Evolutionary conservation across 2,888 invertebrate species (phyloP).

Genomic region (Ichneumoninae sp.): DNA sequence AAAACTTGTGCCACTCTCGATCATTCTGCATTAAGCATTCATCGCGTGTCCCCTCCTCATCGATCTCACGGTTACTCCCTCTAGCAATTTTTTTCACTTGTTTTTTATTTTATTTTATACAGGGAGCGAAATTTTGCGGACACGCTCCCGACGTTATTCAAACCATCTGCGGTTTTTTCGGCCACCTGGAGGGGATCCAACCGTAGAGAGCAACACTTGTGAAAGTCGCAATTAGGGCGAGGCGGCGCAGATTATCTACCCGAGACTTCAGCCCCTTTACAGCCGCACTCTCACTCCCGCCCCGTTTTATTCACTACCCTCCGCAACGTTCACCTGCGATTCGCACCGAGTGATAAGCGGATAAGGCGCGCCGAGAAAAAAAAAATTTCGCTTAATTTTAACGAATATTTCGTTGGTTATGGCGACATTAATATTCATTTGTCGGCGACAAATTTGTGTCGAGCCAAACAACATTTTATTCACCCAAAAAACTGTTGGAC

Average conservation of each 20-base stretch:
- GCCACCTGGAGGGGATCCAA: slow-evolving; percentile 33
- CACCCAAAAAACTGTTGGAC: background rate
- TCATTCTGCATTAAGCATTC: background rate
- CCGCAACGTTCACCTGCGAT: slow-evolving; percentile 42
- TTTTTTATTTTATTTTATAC: background rate
- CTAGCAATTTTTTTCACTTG: background rate
- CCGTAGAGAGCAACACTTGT: background rate
- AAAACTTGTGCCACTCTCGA: background rate
- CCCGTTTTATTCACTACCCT: background rate
- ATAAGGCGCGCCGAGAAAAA: background rate
- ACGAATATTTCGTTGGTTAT: background rate
- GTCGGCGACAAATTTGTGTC: background rate
- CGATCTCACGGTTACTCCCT: background rate
- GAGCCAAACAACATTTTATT: background rate
- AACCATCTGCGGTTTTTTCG: slow-evolving; percentile 27
- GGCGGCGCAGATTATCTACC: background rate
- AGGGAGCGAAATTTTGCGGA: background rate
- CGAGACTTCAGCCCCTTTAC: background rate
- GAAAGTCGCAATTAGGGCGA: background rate
- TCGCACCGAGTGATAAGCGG: slow-evolving; percentile 32
- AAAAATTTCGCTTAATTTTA: background rate
- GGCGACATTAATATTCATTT: background rate
- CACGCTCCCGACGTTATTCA: slow-evolving; percentile 1
- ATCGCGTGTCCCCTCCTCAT: background rate
- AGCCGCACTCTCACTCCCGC: background rate